Percentiles rank a stretch among this genome's conserved stretches.
These are phyloP conservation scores for Eilema caniola DNA, from an alignment of 2,888 invertebrate species.

Conservation along the genomic window DNA sequence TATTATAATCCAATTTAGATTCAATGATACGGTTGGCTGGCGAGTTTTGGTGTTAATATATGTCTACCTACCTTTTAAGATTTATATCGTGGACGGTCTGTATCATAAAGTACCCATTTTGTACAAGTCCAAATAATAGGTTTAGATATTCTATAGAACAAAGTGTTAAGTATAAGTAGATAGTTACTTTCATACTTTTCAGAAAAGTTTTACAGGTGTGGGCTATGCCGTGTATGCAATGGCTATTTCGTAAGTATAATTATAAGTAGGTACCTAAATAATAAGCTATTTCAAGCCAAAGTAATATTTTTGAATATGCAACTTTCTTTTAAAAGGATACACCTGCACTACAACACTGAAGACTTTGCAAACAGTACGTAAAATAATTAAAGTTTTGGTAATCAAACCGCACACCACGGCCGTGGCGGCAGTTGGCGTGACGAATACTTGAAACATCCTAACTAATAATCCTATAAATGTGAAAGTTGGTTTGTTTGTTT, in stretches of 20 bases:
- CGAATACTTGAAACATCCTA: neutral
- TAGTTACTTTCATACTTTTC: too few relatives aligned
- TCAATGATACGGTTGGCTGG: neutral
- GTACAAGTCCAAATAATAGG: neutral
- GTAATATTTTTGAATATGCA: neutral
- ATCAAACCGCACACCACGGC: neutral
- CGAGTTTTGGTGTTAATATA: neutral
- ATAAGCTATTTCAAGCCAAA: neutral
- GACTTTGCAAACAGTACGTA: neutral
- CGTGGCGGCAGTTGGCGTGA: neutral
- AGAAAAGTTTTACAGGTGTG: too few relatives aligned
- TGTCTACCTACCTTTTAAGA: neutral
- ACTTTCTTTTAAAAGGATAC: neutral
- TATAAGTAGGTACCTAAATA: neutral
- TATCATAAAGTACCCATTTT: neutral
- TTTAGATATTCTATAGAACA: too few relatives aligned
- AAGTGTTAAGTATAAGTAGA: too few relatives aligned
- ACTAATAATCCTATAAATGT: neutral
- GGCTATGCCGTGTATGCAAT: too few relatives aligned
- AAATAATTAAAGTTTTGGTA: neutral
- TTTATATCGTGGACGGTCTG: neutral
- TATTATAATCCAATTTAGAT: constrained; percentile 14
- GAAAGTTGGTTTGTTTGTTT: neutral
- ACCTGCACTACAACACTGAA: neutral
- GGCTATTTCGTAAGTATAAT: neutral